phyloP scores from a whole-genome alignment of 2,888 invertebrate genomes.

The Amiota communis region DNA sequence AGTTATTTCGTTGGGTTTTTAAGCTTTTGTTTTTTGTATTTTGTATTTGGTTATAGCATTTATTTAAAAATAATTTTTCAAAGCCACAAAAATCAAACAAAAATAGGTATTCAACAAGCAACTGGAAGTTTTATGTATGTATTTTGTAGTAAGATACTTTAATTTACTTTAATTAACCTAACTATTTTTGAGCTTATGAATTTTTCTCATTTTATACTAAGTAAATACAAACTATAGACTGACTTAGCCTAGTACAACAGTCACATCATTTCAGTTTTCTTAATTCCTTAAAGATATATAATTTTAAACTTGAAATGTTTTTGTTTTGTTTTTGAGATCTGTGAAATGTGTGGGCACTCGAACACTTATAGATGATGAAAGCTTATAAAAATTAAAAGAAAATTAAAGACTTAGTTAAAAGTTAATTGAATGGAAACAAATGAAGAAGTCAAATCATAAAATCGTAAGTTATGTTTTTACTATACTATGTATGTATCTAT shows the following conservation, averaged over 20 bases:
- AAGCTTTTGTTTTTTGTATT: slow-evolving; percentile 12
- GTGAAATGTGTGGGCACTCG: too few relatives aligned
- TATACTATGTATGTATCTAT: too few relatives aligned
- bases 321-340: background rate
- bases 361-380: too few relatives aligned
- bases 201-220: background rate
- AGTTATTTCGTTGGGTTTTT: slow-evolving; percentile 49
- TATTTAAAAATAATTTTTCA: background rate
- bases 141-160: background rate
- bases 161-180: slow-evolving; percentile 2
- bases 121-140: background rate
- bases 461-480: too few relatives aligned
- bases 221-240: background rate
- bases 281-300: background rate
- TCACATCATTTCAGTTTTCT: slow-evolving; percentile 1
- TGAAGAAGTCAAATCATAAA: too few relatives aligned
- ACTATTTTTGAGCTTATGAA: slow-evolving; percentile 6
- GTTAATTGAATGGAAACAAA: too few relatives aligned
- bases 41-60: background rate
- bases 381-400: too few relatives aligned
- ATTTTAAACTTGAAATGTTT: background rate
- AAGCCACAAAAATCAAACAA: background rate
- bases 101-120: background rate
- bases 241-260: slow-evolving; percentile 20
- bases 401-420: too few relatives aligned